Conservation (phyloP, 2,888 invertebrate species). For the Osedax fenrisi region DNA sequence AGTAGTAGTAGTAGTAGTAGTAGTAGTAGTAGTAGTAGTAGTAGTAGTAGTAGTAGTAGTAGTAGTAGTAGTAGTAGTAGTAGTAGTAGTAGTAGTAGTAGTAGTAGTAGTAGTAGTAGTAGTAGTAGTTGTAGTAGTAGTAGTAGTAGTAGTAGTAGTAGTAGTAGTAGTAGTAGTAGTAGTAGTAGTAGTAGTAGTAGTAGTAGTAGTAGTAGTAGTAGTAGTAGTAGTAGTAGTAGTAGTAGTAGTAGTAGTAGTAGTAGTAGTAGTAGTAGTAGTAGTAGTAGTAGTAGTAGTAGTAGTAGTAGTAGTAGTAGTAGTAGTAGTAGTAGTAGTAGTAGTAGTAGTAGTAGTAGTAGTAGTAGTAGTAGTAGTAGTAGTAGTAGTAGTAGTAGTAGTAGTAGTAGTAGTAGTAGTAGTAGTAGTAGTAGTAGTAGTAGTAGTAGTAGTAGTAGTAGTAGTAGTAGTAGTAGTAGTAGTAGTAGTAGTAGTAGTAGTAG, state of each 20-base stretch:
- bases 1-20: too few relatives aligned
- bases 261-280: neutral
- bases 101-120: too few relatives aligned
- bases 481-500: neutral
- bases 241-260: constrained; percentile 4
- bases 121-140: too few relatives aligned
- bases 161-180: constrained; percentile 7
- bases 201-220: neutral
- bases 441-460: neutral
- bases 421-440: neutral
- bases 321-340: neutral
- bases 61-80: too few relatives aligned
- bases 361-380: neutral
- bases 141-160: constrained; percentile 7
- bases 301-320: neutral
- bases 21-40: too few relatives aligned
- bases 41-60: too few relatives aligned
- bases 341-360: constrained; percentile 2
- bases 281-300: neutral
- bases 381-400: neutral
- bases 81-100: too few relatives aligned
- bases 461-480: neutral
- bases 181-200: neutral
- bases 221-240: constrained; percentile 4
- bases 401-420: neutral